phyloP scores from a whole-genome alignment of 1,140 invertebrate species.

The Aphaenogaster rudis region DNA sequence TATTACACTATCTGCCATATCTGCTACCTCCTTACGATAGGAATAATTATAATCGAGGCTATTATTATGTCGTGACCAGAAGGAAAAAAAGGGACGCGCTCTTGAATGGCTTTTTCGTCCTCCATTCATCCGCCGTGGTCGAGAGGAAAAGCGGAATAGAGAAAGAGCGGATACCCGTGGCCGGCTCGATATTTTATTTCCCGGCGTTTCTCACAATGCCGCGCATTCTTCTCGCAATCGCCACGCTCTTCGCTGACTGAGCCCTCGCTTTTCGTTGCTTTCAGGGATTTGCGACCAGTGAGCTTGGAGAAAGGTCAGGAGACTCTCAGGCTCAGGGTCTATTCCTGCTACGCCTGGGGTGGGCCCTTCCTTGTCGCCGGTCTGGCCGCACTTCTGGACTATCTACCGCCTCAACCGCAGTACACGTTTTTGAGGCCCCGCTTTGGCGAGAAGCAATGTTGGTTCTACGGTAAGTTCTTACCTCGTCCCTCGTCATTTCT shows the following conservation, averaged over 20 bases:
- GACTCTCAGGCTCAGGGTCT: slow-evolving; percentile 91
- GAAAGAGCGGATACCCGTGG: not conserved
- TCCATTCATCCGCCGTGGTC: not conserved
- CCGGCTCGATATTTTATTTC: slow-evolving; percentile 3
- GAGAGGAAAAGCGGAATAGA: not conserved
- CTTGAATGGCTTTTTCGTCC: not conserved
- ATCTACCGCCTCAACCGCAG: slow-evolving; percentile 88
- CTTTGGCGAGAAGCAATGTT: slow-evolving; percentile 92
- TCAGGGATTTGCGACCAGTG: slow-evolving; percentile 93
- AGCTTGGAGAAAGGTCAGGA: slow-evolving; percentile 94
- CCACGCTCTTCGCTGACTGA: slow-evolving; percentile 11
- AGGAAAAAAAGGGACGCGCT: not conserved
- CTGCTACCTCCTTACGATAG: not conserved
- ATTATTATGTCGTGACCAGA: not conserved
- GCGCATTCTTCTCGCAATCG: not conserved
- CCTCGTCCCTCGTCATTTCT: slow-evolving; percentile 33
- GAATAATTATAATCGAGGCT: not conserved
- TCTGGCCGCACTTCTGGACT: slow-evolving; percentile 90
- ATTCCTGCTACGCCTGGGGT: slow-evolving; percentile 94
- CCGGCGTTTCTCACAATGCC: slow-evolving; percentile 6
- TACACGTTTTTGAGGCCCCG: slow-evolving; percentile 90
- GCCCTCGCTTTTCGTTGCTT: slow-evolving; percentile 76
- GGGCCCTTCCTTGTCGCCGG: slow-evolving; percentile 91
- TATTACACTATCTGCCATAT: not conserved
- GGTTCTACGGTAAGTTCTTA: slow-evolving; percentile 91